These are phyloP conservation scores for Etheostoma spectabile DNA, from an alignment of 2,113 vertebrate genomes.

Conservation along the genomic window DNA sequence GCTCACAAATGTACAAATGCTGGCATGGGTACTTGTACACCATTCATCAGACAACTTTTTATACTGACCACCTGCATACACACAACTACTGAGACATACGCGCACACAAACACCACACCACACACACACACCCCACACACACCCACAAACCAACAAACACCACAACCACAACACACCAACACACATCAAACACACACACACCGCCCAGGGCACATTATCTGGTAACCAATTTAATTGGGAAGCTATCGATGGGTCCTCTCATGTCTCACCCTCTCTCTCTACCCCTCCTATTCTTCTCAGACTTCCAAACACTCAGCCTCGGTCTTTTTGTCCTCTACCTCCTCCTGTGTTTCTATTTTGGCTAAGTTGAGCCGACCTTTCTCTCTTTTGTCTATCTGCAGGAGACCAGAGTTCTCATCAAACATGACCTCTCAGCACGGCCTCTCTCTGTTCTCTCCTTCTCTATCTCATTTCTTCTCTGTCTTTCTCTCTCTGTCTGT, in stretches of 20 bases:
- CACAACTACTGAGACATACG: neutral
- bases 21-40: too few relatives aligned
- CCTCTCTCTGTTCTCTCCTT: constrained; percentile 51
- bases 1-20: neutral
- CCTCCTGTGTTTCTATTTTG: constrained; percentile 54
- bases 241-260: constrained; percentile 57
- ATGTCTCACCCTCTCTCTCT: constrained; percentile 34
- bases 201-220: constrained; percentile 67
- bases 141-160: too few relatives aligned
- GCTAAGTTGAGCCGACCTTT: constrained; percentile 63
- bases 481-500: constrained; percentile 60
- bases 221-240: constrained; percentile 79
- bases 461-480: constrained; percentile 60
- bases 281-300: constrained; percentile 3
- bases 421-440: constrained; percentile 71
- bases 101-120: too few relatives aligned
- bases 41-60: too few relatives aligned
- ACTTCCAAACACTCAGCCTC: constrained; percentile 30
- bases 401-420: constrained; percentile 71
- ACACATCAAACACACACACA: constrained; percentile 28
- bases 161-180: too few relatives aligned
- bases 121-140: too few relatives aligned
- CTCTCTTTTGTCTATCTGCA: constrained; percentile 50
- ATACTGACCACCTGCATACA: too few relatives aligned
- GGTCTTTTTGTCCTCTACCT: constrained; percentile 64